These are phyloP conservation scores for Melipona beecheii DNA, from an alignment of 2,888 invertebrate genomes.

Conservation along the genomic window DNA sequence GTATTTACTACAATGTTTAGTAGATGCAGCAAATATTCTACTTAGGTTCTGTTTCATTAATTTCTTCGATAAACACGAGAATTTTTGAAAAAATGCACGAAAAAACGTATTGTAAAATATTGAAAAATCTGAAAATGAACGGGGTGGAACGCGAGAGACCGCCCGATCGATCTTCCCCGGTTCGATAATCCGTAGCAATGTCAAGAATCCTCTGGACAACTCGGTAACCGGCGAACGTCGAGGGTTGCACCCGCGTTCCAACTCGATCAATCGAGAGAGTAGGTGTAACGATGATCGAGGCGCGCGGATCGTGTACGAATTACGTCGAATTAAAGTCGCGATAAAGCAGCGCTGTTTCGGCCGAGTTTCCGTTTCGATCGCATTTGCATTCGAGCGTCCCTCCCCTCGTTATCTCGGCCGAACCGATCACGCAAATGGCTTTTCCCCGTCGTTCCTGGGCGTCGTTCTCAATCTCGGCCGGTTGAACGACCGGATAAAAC, in stretches of 20 bases:
- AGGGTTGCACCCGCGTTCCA: neutral
- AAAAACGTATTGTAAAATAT: too few relatives aligned
- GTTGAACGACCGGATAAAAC: constrained; percentile 63
- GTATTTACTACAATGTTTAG: too few relatives aligned
- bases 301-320: constrained; percentile 28
- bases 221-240: neutral
- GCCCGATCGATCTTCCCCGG: neutral
- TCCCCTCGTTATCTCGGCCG: constrained; percentile 61
- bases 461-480: constrained; percentile 42
- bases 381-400: constrained; percentile 61
- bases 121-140: neutral
- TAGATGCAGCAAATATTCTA: too few relatives aligned
- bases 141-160: too few relatives aligned
- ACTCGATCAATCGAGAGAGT: constrained; percentile 10
- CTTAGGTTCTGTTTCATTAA: too few relatives aligned
- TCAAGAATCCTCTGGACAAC: neutral
- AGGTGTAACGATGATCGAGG: constrained; percentile 17
- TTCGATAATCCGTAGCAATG: neutral
- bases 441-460: constrained; percentile 30
- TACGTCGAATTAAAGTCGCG: constrained; percentile 56
- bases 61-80: too few relatives aligned
- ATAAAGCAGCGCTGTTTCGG: constrained; percentile 61
- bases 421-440: constrained; percentile 64
- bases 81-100: too few relatives aligned
- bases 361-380: constrained; percentile 61